Base-by-base conservation (phyloP, 2,888 invertebrate genomes). In the Polyploca ridens region DNA sequence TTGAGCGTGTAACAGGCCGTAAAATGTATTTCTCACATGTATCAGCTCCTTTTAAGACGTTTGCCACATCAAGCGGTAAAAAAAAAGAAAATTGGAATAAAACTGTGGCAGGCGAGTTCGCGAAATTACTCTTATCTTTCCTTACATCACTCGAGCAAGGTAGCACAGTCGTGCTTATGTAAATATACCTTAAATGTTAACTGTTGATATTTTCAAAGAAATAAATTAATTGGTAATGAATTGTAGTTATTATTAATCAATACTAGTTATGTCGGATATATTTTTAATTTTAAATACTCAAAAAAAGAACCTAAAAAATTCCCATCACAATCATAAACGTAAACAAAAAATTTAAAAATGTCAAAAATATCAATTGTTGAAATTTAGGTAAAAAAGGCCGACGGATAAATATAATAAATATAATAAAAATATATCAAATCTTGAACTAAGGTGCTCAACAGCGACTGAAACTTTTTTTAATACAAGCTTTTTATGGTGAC, bases 111-210 rank as follows among this genome's bases (percentile, higher is more conserved):
- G 46, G 46, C 77, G 75, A 74, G 73, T 84, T 81, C 81, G 75
- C 75, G 49, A 85, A 83, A 84, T 83, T 78, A 76, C 71, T 74
- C 83, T 90, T 89, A 89, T 89, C 87, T 69, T 67, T 8, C 3
- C 19, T 54, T 54, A 54, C 10, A 16, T 54, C 19, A 54, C 19
- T 54, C 54, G 54, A 10, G 54, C 19, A 19, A 54, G 54, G 54
- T 54, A 54, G 54, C 19, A 19, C 16, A 54, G 19, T 19, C 19
- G 54, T 54, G 19, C 4, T 46, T 46, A 46, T 46, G 14, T 46
- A 46, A 46, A 46, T 46, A 46, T 7, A 14, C 10, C 38, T 38
- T 38, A 38, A 38, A 41, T 5, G n/a, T n/a, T 14, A n/a, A 46
- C 46, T 46, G 46, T 46, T 46, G 46, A 44, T 44, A 10, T 46